Conservation (phyloP, 2,113 vertebrate genomes). For the Nyctibius bracteatus region DNA sequence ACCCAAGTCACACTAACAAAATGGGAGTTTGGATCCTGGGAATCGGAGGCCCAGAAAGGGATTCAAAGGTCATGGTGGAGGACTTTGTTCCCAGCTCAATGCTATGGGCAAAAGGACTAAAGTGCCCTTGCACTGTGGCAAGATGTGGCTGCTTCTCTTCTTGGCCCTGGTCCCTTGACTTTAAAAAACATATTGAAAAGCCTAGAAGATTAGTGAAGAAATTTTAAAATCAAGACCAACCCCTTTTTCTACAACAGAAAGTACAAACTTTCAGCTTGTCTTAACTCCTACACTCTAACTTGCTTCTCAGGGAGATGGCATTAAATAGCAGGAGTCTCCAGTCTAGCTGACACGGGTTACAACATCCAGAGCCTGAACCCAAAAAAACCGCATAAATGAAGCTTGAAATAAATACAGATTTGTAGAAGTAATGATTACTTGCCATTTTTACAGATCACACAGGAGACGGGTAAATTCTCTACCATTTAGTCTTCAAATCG, state of each 20-base stretch:
- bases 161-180: background rate
- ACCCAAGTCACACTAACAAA: background rate
- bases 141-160: background rate
- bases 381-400: background rate
- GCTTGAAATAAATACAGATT: conserved; percentile 6
- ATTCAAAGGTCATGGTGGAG: background rate
- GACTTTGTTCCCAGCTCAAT: background rate
- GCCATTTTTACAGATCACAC: background rate
- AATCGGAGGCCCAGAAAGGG: background rate
- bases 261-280: background rate
- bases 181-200: background rate
- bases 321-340: background rate
- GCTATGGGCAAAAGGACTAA: background rate
- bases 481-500: conserved; percentile 8
- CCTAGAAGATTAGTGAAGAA: background rate
- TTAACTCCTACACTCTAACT: background rate
- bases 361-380: background rate
- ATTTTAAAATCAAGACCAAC: background rate
- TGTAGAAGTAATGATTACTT: conserved; percentile 7
- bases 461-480: conserved; percentile 3
- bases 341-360: background rate
- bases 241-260: background rate
- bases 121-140: fast-evolving
- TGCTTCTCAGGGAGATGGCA: background rate
- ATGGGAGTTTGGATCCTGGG: background rate